These are phyloP conservation scores for Malacoraja senta DNA, from an alignment of 2,797 vertebrate species.

Conservation along the genomic window DNA sequence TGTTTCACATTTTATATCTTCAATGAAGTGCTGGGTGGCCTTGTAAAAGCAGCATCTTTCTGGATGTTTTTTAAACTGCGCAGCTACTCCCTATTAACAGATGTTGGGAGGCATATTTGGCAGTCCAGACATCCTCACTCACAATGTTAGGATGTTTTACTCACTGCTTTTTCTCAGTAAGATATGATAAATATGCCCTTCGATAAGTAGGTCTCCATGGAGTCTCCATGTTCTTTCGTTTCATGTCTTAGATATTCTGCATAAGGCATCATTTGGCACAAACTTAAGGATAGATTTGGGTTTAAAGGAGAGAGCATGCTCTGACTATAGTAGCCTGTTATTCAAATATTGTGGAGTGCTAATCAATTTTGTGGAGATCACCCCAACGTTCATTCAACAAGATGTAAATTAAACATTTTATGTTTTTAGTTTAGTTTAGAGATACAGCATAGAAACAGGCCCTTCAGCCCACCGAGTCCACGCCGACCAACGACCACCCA, in stretches of 20 bases:
- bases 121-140: neutral
- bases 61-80: neutral
- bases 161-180: too few species aligned
- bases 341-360: neutral
- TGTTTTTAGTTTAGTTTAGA: neutral
- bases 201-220: neutral
- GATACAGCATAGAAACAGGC: too few species aligned
- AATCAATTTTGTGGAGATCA: neutral
- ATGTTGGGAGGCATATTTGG: neutral
- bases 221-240: neutral
- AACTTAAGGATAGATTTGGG: neutral
- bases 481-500: too few species aligned
- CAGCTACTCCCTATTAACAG: neutral
- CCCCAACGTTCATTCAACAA: neutral
- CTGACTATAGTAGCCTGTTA: neutral
- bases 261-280: neutral
- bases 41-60: neutral
- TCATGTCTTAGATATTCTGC: neutral
- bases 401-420: neutral
- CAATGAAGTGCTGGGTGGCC: neutral
- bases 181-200: neutral
- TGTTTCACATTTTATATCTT: neutral
- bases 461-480: too few species aligned
- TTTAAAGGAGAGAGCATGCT: neutral
- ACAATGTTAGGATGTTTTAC: neutral